These are phyloP conservation scores for Ictalurus punctatus DNA, from an alignment of 2,113 vertebrate species.

Conservation along the genomic window DNA sequence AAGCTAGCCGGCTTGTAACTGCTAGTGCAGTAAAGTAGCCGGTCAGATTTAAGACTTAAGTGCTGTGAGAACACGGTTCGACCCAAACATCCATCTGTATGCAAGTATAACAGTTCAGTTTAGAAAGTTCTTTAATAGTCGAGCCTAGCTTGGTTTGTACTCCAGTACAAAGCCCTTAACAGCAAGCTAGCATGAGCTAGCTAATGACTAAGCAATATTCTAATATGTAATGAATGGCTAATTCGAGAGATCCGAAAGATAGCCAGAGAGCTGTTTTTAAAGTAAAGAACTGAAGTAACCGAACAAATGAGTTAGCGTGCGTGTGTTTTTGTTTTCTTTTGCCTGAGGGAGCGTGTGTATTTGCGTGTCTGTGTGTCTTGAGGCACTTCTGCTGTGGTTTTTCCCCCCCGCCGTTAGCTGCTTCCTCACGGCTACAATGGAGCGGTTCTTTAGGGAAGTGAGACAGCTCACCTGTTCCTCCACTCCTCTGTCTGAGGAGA, in stretches of 20 bases:
- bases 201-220: neutral
- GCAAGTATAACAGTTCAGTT: neutral
- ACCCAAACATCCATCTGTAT: neutral
- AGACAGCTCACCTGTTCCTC: conserved; percentile 41
- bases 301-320: neutral
- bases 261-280: neutral
- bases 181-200: neutral
- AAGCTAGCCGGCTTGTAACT: neutral
- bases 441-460: conserved; percentile 42
- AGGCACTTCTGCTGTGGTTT: conserved; percentile 38
- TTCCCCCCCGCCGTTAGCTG: neutral
- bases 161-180: no score
- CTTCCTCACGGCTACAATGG: conserved; percentile 45
- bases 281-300: neutral
- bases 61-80: no score
- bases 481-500: conserved; percentile 44
- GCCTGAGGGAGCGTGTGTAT: conserved; percentile 2
- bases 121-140: neutral
- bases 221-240: neutral
- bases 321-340: neutral
- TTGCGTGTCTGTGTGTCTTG: conserved; percentile 27
- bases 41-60: neutral
- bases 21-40: neutral
- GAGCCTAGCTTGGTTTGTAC: neutral
- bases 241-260: neutral